Evolutionary conservation across 2,797 vertebrate genomes (phyloP).

Genomic region (Cichlasoma orientale): DNA sequence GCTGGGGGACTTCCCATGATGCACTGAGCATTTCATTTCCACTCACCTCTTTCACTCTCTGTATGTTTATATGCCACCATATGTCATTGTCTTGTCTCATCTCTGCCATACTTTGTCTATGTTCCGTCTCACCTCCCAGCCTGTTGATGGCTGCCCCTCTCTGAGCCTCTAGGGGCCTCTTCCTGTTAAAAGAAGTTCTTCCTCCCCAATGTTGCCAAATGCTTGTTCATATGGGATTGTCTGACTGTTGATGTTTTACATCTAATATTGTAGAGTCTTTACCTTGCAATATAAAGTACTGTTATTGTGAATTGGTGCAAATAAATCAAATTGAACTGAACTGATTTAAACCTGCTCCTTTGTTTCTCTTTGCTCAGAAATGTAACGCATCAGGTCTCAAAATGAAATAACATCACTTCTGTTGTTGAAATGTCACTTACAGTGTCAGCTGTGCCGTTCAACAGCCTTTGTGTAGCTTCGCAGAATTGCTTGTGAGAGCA

Average conservation of each 20-base stretch:
- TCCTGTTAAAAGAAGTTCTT: not conserved
- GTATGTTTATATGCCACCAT: not conserved
- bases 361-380: not conserved
- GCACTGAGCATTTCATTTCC: not conserved
- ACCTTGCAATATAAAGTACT: not conserved
- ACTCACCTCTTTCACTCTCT: not conserved
- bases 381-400: not conserved
- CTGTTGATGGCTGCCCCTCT: not conserved
- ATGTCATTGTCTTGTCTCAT: not conserved
- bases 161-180: not conserved
- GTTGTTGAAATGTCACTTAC: not conserved
- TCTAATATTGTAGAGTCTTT: not conserved
- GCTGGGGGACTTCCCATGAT: not conserved
- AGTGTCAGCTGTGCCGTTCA: not conserved
- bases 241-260: not conserved
- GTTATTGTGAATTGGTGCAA: not conserved
- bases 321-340: not conserved
- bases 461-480: not conserved
- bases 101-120: not conserved
- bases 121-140: too few species aligned
- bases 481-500: not conserved
- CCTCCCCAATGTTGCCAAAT: not conserved
- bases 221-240: not conserved
- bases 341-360: not conserved
- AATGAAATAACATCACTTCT: not conserved